These are phyloP conservation scores for Alca torda DNA, from an alignment of 2,797 vertebrate species.

Conservation along the genomic window DNA sequence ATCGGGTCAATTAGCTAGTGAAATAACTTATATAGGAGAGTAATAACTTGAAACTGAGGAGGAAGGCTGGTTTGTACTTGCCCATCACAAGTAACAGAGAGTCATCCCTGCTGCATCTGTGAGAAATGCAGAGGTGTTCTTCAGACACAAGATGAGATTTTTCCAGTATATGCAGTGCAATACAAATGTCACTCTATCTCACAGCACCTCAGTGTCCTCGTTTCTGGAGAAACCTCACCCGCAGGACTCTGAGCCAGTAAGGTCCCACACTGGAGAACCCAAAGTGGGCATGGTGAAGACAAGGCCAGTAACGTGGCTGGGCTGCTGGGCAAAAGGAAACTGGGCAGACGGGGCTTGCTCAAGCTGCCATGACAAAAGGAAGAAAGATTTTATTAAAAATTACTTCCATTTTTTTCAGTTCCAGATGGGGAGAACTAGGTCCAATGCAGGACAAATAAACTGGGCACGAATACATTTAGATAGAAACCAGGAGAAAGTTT, in stretches of 20 bases:
- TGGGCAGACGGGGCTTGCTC: neutral
- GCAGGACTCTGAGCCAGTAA: neutral
- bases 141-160: neutral
- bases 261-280: neutral
- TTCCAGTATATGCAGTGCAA: neutral
- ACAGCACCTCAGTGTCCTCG: neutral
- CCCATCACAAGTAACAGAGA: rapidly evolving
- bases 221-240: neutral
- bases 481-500: neutral
- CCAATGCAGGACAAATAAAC: neutral
- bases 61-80: neutral
- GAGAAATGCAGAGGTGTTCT: neutral
- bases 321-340: neutral
- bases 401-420: neutral
- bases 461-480: neutral
- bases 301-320: neutral
- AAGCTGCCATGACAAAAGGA: neutral
- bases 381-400: neutral
- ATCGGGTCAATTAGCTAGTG: neutral
- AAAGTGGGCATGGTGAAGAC: neutral
- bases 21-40: neutral
- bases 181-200: neutral
- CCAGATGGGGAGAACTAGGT: neutral
- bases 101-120: neutral
- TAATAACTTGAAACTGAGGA: neutral